phyloP scores from a whole-genome alignment of 2,113 vertebrate genomes.

The Saguinus midas region DNA sequence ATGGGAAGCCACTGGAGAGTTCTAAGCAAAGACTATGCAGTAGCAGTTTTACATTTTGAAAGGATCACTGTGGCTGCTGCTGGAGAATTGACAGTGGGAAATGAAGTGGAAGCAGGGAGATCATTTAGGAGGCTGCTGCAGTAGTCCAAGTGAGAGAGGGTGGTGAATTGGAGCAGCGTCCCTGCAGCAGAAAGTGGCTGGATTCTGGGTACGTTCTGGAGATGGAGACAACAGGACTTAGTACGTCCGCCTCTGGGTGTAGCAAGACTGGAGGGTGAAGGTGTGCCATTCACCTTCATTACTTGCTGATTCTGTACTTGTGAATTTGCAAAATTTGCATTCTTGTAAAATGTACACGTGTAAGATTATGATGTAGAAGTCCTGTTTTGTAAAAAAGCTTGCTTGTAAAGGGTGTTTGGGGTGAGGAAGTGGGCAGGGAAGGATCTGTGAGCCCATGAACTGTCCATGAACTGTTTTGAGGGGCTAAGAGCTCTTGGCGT shows the following conservation, averaged over 20 bases:
- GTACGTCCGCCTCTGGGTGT: not conserved
- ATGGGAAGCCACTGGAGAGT: not conserved
- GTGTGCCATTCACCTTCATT: not conserved
- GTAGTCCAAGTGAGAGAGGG: fast-evolving
- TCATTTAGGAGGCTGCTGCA: not conserved
- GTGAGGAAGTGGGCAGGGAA: no score
- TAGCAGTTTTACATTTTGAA: not conserved
- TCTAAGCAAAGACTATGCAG: not conserved
- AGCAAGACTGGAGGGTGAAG: not conserved
- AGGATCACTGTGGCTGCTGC: not conserved
- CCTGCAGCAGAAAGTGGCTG: not conserved
- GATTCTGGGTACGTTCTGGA: not conserved
- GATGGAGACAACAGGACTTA: not conserved
- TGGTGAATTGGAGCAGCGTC: not conserved
- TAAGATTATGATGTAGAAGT: no score
- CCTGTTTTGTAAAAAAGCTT: no score
- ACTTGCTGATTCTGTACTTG: not conserved
- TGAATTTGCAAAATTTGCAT: not conserved
- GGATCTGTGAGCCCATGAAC: no score
- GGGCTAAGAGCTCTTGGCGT: no score
- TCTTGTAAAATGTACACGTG: not conserved
- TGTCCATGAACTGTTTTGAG: no score
- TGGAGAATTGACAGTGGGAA: not conserved
- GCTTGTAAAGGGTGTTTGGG: no score
- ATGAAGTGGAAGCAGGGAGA: not conserved